phyloP scores from a whole-genome alignment of 2,888 invertebrate species.

The Stenodera caucasica region DNA sequence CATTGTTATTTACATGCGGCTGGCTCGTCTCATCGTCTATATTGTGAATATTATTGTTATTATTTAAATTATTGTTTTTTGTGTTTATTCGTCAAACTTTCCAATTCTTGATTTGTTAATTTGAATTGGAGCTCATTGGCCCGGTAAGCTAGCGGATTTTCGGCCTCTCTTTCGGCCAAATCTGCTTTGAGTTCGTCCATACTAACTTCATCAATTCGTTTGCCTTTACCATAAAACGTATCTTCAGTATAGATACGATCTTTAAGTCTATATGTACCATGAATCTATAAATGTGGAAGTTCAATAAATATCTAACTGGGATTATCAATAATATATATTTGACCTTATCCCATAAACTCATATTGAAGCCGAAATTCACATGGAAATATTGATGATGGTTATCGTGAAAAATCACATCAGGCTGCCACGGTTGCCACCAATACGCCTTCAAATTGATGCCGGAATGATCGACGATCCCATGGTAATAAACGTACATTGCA shows the following conservation, averaged over 20 bases:
- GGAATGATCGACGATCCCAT: constrained; percentile 76
- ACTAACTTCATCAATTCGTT: constrained; percentile 57
- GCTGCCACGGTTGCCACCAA: constrained; percentile 80
- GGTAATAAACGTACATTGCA: constrained; percentile 67
- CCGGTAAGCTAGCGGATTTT: constrained; percentile 57
- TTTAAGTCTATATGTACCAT: constrained; percentile 67
- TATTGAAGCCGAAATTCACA: constrained; percentile 76
- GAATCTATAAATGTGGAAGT: constrained; percentile 58
- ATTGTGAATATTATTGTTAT: constrained; percentile 16
- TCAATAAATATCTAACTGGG: background rate
- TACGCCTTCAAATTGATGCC: constrained; percentile 71
- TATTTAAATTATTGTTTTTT: constrained; percentile 7
- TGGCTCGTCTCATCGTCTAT: constrained; percentile 10
- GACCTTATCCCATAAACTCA: constrained; percentile 69
- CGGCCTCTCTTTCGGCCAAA: constrained; percentile 54
- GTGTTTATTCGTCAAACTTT: constrained; percentile 13
- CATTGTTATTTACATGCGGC: constrained; percentile 12
- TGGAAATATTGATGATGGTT: constrained; percentile 79
- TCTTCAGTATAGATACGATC: constrained; percentile 69
- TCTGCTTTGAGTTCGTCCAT: constrained; percentile 59
- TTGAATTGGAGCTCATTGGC: constrained; percentile 50
- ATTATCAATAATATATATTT: constrained; percentile 22
- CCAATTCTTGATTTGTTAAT: constrained; percentile 34
- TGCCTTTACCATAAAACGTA: constrained; percentile 64
- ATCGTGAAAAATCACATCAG: constrained; percentile 74